These are phyloP conservation scores for Cephus pulcher DNA, from an alignment of 2,888 invertebrate genomes.

Conservation along the genomic window DNA sequence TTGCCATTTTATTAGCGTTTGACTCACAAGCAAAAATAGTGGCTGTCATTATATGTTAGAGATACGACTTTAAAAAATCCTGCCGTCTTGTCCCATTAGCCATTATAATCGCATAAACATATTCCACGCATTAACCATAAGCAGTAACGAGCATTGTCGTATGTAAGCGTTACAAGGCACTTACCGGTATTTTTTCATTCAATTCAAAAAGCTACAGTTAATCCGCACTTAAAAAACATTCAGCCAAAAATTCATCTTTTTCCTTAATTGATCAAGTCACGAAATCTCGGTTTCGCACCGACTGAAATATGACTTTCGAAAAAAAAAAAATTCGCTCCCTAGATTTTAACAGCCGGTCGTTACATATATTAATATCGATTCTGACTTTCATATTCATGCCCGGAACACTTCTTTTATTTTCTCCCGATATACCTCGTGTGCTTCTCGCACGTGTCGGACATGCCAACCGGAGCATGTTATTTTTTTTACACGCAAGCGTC, in stretches of 20 bases:
- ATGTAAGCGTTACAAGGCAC: neutral
- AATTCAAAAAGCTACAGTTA: neutral
- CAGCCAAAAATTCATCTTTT: neutral
- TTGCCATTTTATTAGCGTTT: neutral
- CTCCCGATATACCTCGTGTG: conserved; percentile 1
- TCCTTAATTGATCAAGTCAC: neutral
- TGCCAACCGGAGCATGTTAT: neutral
- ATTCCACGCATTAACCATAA: neutral
- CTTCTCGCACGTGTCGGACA: neutral
- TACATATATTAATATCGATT: neutral
- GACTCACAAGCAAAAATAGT: neutral
- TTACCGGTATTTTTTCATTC: neutral
- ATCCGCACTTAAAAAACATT: neutral
- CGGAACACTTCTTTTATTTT: neutral
- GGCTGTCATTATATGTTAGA: neutral
- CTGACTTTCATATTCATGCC: neutral
- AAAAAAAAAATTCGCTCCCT: neutral
- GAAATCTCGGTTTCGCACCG: neutral
- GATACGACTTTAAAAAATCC: neutral
- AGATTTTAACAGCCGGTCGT: neutral
- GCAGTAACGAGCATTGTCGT: neutral
- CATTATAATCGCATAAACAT: neutral
- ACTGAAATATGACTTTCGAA: neutral
- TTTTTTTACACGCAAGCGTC: neutral
- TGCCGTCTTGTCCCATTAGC: neutral